phyloP scores from a whole-genome alignment of 1,140 invertebrate species.

The Meloidogyne exigua region DNA sequence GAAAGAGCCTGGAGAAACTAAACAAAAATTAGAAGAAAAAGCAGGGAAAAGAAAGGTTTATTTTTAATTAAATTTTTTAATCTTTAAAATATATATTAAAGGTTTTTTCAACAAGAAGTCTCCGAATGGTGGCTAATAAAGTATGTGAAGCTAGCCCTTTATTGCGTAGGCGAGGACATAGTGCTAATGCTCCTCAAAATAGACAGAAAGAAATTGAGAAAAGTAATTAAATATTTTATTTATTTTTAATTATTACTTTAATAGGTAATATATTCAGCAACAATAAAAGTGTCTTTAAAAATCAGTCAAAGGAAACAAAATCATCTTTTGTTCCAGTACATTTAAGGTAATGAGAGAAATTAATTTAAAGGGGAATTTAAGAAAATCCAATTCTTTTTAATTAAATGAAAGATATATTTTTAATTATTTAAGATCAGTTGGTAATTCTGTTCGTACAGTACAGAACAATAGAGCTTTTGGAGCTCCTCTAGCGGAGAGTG shows the following conservation, averaged over 20 bases:
- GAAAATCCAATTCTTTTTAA: no score
- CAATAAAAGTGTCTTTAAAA: neutral
- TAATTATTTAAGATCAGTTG: neutral
- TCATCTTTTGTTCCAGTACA: neutral
- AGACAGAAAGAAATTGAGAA: neutral
- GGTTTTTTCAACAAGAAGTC: constrained; percentile 32
- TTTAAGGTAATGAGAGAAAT: neutral
- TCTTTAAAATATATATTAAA: neutral
- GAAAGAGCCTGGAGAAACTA: neutral
- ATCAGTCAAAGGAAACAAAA: neutral
- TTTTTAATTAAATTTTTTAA: neutral
- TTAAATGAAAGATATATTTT: no score
- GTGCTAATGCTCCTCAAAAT: neutral
- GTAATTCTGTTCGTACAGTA: neutral
- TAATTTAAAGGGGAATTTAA: neutral
- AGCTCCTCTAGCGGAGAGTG: constrained; percentile 28
- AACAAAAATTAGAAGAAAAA: neutral
- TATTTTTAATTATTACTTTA: neutral
- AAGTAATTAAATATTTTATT: neutral
- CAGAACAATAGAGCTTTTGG: neutral
- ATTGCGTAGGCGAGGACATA: constrained; percentile 17
- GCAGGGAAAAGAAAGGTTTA: neutral
- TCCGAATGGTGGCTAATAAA: constrained; percentile 25
- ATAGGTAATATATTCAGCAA: neutral
- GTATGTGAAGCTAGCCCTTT: constrained; percentile 29